Conservation (phyloP, 2,888 invertebrate species). For the Syrista parreyssii region DNA sequence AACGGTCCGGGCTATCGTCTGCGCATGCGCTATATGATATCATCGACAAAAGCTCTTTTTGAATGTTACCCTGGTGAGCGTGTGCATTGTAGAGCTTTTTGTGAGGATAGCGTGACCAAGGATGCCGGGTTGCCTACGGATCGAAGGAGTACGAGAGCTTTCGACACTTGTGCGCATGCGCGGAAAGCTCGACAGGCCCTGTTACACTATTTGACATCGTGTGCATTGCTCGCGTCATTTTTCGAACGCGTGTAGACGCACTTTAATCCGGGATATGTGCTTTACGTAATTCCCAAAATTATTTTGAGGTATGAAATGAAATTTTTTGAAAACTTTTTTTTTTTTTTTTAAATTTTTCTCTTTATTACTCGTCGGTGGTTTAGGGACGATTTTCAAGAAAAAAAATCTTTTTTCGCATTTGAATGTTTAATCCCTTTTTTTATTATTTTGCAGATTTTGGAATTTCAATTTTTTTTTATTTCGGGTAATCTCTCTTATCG, state of each 20-base stretch:
- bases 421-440: background rate
- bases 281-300: background rate
- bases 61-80: conserved; percentile 16
- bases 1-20: background rate
- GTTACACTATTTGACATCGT: conserved; percentile 35
- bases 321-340: background rate
- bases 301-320: background rate
- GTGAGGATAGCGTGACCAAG: conserved; percentile 25
- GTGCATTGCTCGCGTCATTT: conserved; percentile 28
- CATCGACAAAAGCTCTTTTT: conserved; percentile 32
- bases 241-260: background rate
- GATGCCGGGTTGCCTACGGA: conserved; percentile 36
- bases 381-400: background rate
- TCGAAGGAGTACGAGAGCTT: conserved; percentile 47
- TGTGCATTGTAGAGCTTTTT: conserved; percentile 29
- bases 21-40: conserved; percentile 13
- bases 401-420: too few relatives aligned
- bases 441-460: background rate
- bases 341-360: background rate
- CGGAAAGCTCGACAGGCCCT: conserved; percentile 31
- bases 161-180: conserved; percentile 43
- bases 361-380: background rate
- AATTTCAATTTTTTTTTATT: background rate
- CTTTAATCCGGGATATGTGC: background rate
- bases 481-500: background rate